Conservation (phyloP, 2,888 invertebrate species). For the Anarsia innoxiella region DNA sequence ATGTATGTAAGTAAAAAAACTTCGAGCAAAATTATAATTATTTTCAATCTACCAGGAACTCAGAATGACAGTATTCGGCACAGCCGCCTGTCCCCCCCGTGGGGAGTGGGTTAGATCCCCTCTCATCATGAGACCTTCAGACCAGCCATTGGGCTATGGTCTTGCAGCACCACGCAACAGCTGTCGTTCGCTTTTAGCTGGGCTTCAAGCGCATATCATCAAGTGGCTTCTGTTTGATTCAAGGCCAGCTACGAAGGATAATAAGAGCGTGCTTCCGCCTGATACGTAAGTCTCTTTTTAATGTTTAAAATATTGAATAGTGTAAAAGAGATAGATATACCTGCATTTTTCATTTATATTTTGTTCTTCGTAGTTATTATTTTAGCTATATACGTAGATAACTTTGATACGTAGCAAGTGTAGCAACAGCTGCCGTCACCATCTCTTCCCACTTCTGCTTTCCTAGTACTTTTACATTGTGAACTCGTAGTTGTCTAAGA, state of each 20-base stretch:
- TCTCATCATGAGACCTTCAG: slow-evolving; percentile 76
- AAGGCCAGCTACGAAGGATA: slow-evolving; percentile 58
- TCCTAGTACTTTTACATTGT: no score
- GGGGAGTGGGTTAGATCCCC: slow-evolving; percentile 83
- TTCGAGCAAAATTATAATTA: not conserved
- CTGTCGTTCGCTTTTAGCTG: slow-evolving; percentile 76
- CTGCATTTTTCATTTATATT: no score
- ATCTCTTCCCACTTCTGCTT: no score
- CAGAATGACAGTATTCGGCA: slow-evolving; percentile 78
- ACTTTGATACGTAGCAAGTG: no score
- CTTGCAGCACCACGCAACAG: slow-evolving; percentile 80
- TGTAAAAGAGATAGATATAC: no score
- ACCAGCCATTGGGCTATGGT: slow-evolving; percentile 77
- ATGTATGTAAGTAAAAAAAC: no score
- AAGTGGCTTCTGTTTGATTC: slow-evolving; percentile 80
- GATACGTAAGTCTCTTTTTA: slow-evolving; percentile 74
- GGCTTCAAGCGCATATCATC: slow-evolving; percentile 80
- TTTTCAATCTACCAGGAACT: slow-evolving; percentile 64
- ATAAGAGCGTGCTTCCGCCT: slow-evolving; percentile 61
- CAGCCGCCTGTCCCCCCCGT: slow-evolving; percentile 79
- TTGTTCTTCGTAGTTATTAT: no score
- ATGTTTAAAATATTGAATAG: no score
- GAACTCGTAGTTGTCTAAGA: no score
- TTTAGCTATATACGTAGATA: no score
- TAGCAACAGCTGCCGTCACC: no score